phyloP scores from a whole-genome alignment of 2,888 invertebrate genomes.

The Clistopyga incitator region DNA sequence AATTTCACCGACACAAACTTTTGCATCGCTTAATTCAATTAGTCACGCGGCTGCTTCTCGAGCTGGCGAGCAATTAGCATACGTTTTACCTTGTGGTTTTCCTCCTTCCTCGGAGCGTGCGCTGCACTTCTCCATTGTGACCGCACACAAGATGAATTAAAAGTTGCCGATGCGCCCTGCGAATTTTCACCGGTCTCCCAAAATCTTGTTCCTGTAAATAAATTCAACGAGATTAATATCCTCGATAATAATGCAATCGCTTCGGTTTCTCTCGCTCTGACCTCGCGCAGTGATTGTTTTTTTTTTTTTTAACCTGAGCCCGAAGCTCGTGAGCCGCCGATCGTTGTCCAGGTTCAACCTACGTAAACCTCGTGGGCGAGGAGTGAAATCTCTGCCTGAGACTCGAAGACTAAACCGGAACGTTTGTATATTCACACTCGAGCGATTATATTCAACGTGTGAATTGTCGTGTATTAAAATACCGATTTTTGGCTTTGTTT shows the following conservation, averaged over 20 bases:
- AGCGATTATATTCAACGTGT: conserved; percentile 20
- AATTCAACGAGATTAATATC: neutral
- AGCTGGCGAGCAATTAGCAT: conserved; percentile 75
- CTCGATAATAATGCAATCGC: conserved; percentile 4
- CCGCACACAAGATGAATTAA: conserved; percentile 1
- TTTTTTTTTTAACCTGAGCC: neutral
- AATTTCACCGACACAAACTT: conserved; percentile 74
- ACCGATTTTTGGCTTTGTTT: neutral
- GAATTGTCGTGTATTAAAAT: neutral
- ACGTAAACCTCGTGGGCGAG: conserved; percentile 67
- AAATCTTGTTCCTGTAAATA: too few species aligned
- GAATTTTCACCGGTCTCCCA: too few species aligned
- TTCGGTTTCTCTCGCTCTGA: neutral
- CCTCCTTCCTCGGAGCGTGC: conserved; percentile 44
- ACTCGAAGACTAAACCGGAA: conserved; percentile 56
- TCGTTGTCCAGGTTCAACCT: conserved; percentile 45
- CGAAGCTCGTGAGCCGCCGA: conserved; percentile 11
- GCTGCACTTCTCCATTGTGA: conserved; percentile 31
- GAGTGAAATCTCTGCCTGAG: conserved; percentile 62
- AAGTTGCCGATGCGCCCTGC: conserved; percentile 14
- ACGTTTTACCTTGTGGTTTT: conserved; percentile 70
- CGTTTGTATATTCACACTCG: conserved; percentile 18
- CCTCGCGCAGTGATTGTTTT: neutral
- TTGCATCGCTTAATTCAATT: conserved; percentile 77
- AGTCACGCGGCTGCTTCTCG: conserved; percentile 73